Base-by-base conservation (phyloP, 2,888 invertebrate genomes). In the Rotaria magnacalcarata region DNA sequence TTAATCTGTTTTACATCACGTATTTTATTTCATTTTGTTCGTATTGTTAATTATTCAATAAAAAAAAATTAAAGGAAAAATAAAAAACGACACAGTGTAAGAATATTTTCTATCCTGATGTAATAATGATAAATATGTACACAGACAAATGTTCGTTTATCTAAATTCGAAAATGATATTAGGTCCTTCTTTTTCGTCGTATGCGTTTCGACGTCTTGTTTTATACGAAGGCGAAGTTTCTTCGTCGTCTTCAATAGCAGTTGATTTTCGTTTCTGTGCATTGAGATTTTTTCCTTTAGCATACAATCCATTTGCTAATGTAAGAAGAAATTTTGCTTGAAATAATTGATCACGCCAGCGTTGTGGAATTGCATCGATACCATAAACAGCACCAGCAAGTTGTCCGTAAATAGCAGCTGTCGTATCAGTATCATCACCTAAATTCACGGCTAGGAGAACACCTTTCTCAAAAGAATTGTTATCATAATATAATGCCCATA, bases 341-440 rank as follows among this genome's bases (percentile, higher is more conserved):
- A 67, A 67, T 67, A 27, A 19, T 67, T 34, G 2, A 19, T 67
- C 34, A 19, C 67, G 34, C 67, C 67, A 67, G 34, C 14, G 27
- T 19, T 27, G 1, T 14, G 67, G 67, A 67, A 67, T 67, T 16
- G 5, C 6, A 8, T 67, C 67, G 19, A 67, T 27, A 34, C 67
- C 67, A 34, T 67, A 67, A 3, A 34, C 16, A 19, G 67, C 67
- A 34, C 67, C 67, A 34, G 67, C 67, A 27, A 67, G 67, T 19
- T 67, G 67, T 16, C 67, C 67, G 34, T 67, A 67, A 7, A 67
- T 67, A 34, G 67, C 67, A 34, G 67, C 67, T 67, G 34, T 67
- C 7, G 67, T 67, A 67, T 67, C 67, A 27, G 67, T 67, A 67
- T 67, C 67, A 67, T 67, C 67, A 67, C 67, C 67, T 34, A 67